Evolutionary conservation across 2,797 vertebrate species (phyloP).

Genomic region (Centroberyx gerrardi): DNA sequence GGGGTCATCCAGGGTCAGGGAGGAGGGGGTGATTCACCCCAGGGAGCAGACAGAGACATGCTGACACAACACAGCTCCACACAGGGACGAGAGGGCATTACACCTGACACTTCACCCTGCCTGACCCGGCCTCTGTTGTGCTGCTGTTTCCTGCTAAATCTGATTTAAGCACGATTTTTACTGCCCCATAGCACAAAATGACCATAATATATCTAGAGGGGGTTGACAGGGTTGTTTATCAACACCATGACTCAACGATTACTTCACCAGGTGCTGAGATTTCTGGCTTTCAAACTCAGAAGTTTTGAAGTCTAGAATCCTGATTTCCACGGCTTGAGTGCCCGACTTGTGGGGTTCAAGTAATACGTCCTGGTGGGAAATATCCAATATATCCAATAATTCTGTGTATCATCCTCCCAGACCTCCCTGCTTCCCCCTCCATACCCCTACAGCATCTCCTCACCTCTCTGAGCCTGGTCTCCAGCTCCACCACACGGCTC

Average conservation of each 20-base stretch:
- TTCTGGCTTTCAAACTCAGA: no score
- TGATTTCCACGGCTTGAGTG: no score
- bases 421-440: no score
- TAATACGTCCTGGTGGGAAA: not conserved
- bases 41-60: conserved; percentile 6
- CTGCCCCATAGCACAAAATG: no score
- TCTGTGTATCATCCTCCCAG: not conserved
- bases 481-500: conserved; percentile 81
- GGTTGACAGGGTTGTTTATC: no score
- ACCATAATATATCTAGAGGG: no score
- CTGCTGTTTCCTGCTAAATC: not conserved
- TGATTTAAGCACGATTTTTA: not conserved
- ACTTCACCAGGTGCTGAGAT: no score
- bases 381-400: not conserved
- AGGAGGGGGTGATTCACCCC: not conserved
- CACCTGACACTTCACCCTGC: conserved; percentile 14
- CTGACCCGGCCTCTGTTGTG: not conserved
- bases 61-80: conserved; percentile 17
- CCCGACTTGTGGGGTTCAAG: no score
- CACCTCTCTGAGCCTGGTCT: conserved; percentile 73
- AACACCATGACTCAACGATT: no score
- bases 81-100: conserved; percentile 14
- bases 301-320: no score
- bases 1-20: not conserved
- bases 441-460: conserved; percentile 3